Evolutionary conservation across 2,113 vertebrate genomes (phyloP).

Genomic region (Aythya baeri): DNA sequence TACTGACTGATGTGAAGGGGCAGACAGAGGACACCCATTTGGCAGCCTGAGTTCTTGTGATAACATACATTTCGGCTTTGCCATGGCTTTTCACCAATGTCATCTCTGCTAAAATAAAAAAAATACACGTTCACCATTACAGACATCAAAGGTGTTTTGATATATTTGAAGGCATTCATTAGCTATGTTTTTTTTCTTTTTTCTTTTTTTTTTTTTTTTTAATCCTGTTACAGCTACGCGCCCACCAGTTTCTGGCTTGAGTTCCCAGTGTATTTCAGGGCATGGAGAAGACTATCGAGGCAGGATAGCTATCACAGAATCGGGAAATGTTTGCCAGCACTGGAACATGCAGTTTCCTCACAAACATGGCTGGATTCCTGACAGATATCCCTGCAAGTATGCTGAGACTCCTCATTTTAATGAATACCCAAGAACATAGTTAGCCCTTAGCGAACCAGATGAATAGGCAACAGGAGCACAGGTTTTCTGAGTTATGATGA

Average conservation of each 20-base stretch:
- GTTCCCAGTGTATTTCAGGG: conserved; percentile 82
- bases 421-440: background rate
- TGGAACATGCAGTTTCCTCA: conserved; percentile 89
- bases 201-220: background rate
- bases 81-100: background rate
- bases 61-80: background rate
- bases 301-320: conserved; percentile 75
- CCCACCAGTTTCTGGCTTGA: conserved; percentile 73
- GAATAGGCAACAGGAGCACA: background rate
- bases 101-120: background rate
- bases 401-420: background rate
- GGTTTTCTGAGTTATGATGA: background rate
- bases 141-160: background rate
- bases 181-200: background rate
- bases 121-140: background rate
- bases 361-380: conserved; percentile 84
- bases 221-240: conserved; percentile 71
- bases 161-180: background rate
- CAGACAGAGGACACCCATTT: background rate
- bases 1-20: background rate
- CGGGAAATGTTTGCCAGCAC: conserved; percentile 85
- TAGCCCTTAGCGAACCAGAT: background rate
- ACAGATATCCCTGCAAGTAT: conserved; percentile 96
- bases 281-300: conserved; percentile 86
- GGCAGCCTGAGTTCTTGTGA: background rate